Base-by-base conservation (phyloP, 2,113 vertebrate species). In the Elephantulus edwardii region DNA sequence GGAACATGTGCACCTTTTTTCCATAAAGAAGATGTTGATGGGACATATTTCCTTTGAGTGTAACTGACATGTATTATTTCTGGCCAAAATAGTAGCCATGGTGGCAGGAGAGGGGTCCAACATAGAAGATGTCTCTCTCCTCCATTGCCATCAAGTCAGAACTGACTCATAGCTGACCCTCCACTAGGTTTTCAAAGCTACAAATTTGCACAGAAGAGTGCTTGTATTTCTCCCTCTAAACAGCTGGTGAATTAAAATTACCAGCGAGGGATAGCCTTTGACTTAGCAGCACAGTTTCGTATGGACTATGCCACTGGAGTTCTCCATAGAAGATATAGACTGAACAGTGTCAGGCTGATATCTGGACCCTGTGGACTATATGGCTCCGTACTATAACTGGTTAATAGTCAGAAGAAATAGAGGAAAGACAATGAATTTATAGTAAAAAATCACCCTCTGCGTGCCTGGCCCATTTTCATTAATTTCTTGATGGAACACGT, bases 401-500 rank as follows among this genome's bases (percentile, higher is more conserved):
- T 38, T 92, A 6, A 19, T n/a, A n/a, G n/a, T n/a, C n/a, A n/a
- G n/a, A n/a, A n/a, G n/a, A n/a, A n/a, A n/a, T n/a, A n/a, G 8
- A 89, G 48, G 19, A 71, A 94, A 86, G 8, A 79, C 86, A 16
- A 77, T 52, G 50, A 84, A 58, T 14, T 22, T 80, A 64, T 1
- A 83, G 72, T 50, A 78, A 76, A 92, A 95, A 81, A 71, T 56
- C 33, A 92, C 26, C n/a, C 54, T 40, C 30, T 66, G 10, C 46
- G 13, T 92, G 24, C n/a, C 28, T 91, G 42, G 8, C 22, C 16
- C 17, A 68, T 13, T 72, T 81, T 76, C 33, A 64, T 86, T 66
- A 20, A 90, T 77, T 90, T 78, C 75, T 30, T 88, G 38, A 82
- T 70, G 50, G 13, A 28, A 74, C 64, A 82, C 64, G 74, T 52